Evolutionary conservation across 2,113 vertebrate species (phyloP).

Genomic region (Chloebia gouldiae): DNA sequence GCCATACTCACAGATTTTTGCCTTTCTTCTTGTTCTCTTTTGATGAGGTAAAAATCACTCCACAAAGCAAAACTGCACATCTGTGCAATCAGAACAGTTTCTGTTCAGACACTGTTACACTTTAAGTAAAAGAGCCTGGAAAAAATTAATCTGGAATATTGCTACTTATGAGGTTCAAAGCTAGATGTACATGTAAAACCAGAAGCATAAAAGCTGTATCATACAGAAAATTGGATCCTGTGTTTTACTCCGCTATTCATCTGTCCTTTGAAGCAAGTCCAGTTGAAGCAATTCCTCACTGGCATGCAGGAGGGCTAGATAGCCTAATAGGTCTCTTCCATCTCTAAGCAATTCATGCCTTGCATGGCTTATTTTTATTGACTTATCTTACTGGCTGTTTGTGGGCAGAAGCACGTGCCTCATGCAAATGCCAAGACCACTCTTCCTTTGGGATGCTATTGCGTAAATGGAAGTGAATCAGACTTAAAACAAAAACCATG

Average conservation of each 20-base stretch:
- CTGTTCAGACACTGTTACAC: neutral
- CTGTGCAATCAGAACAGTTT: neutral
- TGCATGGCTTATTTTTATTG: slow-evolving; percentile 32
- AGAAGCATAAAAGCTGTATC: neutral
- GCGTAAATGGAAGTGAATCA: neutral
- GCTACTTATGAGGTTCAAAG: neutral
- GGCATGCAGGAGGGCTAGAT: neutral
- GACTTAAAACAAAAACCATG: neutral
- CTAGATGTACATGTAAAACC: neutral
- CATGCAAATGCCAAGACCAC: neutral
- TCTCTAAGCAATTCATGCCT: neutral
- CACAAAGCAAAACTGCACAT: neutral
- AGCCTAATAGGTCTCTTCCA: slow-evolving; percentile 15
- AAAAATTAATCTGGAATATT: neutral
- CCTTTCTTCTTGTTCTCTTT: neutral
- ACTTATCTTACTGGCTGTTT: neutral
- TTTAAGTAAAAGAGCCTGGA: neutral
- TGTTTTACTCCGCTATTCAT: neutral
- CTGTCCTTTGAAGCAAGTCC: neutral
- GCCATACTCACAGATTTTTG: neutral
- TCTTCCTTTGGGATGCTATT: neutral
- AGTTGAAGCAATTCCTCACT: neutral
- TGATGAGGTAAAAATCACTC: neutral
- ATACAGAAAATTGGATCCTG: neutral
- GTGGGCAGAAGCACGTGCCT: neutral